Evolutionary conservation across 2,888 invertebrate species (phyloP).

Genomic region (Noctua janthe): DNA sequence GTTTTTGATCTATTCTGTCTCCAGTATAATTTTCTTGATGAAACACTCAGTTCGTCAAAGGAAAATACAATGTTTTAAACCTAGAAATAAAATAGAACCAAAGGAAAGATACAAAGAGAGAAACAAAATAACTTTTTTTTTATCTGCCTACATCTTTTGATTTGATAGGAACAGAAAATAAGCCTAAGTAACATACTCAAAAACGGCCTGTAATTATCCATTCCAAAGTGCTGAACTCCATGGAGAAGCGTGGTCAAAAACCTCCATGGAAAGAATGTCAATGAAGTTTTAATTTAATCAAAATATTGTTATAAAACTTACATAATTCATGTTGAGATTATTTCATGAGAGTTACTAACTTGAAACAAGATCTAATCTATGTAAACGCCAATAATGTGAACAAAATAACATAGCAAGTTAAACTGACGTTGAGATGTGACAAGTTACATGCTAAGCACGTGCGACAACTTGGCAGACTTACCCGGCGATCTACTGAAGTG

Average conservation of each 20-base stretch:
- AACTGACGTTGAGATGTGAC: not conserved
- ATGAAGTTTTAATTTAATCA: not conserved
- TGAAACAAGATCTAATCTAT: not conserved
- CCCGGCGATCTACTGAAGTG: conserved; percentile 7
- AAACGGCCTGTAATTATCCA: not conserved
- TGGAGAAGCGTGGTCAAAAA: not conserved
- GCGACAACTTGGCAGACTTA: conserved; percentile 41
- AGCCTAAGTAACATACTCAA: not conserved
- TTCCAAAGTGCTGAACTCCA: not conserved
- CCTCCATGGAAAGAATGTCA: not conserved
- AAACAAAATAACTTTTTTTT: no score
- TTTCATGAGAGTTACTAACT: no score
- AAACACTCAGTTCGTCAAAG: conserved; percentile 10
- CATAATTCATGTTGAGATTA: not conserved
- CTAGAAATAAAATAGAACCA: not conserved
- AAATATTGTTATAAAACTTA: not conserved
- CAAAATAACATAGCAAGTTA: conserved; percentile 21
- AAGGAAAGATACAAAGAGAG: no score
- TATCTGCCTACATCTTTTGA: not conserved
- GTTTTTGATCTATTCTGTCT: conserved; percentile 30
- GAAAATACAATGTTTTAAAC: not conserved
- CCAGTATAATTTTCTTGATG: conserved; percentile 21
- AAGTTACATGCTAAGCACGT: conserved; percentile 27
- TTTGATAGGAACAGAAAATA: not conserved
- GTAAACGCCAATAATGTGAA: not conserved